These are phyloP conservation scores for Ctenosaura bakeri DNA, from an alignment of 2,797 vertebrate genomes.

Conservation along the genomic window DNA sequence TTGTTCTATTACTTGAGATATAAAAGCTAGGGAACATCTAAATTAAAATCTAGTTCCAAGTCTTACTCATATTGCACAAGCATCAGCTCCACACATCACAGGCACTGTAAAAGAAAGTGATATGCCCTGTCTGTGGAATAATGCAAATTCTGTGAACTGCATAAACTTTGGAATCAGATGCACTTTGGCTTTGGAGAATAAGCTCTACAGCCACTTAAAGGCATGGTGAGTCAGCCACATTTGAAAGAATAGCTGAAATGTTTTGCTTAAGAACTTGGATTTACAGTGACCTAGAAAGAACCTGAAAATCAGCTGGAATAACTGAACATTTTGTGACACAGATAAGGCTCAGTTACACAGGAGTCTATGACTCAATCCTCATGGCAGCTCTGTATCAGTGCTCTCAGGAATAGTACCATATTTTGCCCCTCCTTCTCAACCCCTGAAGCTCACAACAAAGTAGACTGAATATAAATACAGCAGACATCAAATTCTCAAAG, in stretches of 20 bases:
- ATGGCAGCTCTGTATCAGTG: neutral
- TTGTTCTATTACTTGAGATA: neutral
- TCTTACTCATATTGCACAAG: neutral
- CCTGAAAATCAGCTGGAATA: neutral
- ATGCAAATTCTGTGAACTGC: neutral
- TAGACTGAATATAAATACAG: too few species aligned
- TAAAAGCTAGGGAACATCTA: neutral
- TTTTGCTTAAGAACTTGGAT: neutral
- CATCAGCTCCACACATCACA: neutral
- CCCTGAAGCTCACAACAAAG: too few species aligned
- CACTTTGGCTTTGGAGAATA: neutral
- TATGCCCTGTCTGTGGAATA: neutral
- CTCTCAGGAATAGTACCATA: neutral
- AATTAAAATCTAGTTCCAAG: conserved; percentile 13
- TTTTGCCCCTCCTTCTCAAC: neutral
- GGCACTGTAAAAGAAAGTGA: neutral
- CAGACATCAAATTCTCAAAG: too few species aligned
- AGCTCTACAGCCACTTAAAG: neutral
- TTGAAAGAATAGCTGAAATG: neutral
- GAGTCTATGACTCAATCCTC: neutral
- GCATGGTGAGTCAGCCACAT: neutral
- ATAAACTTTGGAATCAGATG: neutral
- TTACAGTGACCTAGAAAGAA: conserved; percentile 3
- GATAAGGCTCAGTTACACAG: neutral
- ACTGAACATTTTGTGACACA: neutral